phyloP scores from a whole-genome alignment of 2,888 invertebrate species.

The Lasioglossum zephyrum region DNA sequence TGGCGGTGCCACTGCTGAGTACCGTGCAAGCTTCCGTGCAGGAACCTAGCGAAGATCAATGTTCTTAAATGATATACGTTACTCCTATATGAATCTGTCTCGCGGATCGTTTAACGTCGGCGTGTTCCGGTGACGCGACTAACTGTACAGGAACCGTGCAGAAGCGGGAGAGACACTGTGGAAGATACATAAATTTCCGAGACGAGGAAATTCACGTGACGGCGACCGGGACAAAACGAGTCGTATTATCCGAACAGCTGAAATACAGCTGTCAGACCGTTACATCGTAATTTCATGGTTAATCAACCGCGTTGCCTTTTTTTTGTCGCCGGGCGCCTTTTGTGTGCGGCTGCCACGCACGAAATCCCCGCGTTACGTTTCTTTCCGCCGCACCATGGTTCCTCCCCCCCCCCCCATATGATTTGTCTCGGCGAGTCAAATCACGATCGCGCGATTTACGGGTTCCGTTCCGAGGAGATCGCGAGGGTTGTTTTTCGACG shows the following conservation, averaged over 20 bases:
- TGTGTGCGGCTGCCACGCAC: slow-evolving; percentile 31
- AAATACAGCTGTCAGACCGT: slow-evolving; percentile 70
- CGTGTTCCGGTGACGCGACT: background rate
- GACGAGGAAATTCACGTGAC: slow-evolving; percentile 20
- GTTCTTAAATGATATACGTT: background rate
- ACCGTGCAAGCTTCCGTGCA: slow-evolving; percentile 88
- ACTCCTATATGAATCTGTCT: background rate
- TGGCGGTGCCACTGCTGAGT: slow-evolving; percentile 88
- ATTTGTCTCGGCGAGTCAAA: slow-evolving; percentile 19
- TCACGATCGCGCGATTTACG: slow-evolving; percentile 37
- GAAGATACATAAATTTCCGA: slow-evolving; percentile 12
- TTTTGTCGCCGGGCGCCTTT: slow-evolving; percentile 2
- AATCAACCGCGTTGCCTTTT: slow-evolving; percentile 58
- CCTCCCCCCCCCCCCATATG: background rate
- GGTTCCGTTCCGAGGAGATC: background rate
- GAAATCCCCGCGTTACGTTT: slow-evolving; percentile 33
- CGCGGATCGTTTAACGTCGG: background rate
- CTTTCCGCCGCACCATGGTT: slow-evolving; percentile 9
- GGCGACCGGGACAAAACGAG: slow-evolving; percentile 20
- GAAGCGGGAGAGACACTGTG: background rate
- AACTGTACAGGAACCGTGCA: slow-evolving; percentile 26
- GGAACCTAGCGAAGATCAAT: slow-evolving; percentile 72
- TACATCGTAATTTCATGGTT: slow-evolving; percentile 69
- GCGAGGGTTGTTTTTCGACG: background rate
- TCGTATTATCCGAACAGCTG: slow-evolving; percentile 44